phyloP scores from a whole-genome alignment of 2,113 vertebrate species.

The Morone saxatilis region DNA sequence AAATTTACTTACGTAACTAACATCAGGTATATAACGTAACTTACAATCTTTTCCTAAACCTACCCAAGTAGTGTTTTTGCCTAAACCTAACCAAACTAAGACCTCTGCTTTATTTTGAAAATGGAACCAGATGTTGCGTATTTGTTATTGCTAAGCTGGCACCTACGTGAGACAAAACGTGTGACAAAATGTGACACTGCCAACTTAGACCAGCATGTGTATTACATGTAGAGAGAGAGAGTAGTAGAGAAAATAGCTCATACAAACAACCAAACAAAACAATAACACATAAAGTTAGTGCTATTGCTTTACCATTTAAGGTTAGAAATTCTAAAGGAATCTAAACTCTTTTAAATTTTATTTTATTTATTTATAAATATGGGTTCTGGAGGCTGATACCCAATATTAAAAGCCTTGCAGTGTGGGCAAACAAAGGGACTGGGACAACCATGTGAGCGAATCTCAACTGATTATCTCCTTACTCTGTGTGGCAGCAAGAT shows the following conservation, averaged over 20 bases:
- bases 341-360: not conserved
- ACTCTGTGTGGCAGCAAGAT: not conserved
- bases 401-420: not conserved
- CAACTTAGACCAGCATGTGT: too few species aligned
- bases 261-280: not conserved
- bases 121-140: too few species aligned
- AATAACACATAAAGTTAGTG: not conserved
- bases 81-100: too few species aligned
- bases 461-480: not conserved
- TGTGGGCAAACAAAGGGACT: not conserved
- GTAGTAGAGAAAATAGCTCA: not conserved
- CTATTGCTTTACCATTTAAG: not conserved
- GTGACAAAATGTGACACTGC: too few species aligned
- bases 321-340: not conserved
- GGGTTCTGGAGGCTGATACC: not conserved
- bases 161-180: too few species aligned
- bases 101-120: too few species aligned
- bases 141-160: too few species aligned
- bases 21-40: too few species aligned
- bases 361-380: not conserved
- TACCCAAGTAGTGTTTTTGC: too few species aligned
- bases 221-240: too few species aligned
- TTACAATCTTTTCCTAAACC: too few species aligned
- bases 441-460: not conserved
- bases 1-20: too few species aligned